These are phyloP conservation scores for Odontocolon sp. DNA, from an alignment of 2,888 invertebrate species.

Conservation along the genomic window DNA sequence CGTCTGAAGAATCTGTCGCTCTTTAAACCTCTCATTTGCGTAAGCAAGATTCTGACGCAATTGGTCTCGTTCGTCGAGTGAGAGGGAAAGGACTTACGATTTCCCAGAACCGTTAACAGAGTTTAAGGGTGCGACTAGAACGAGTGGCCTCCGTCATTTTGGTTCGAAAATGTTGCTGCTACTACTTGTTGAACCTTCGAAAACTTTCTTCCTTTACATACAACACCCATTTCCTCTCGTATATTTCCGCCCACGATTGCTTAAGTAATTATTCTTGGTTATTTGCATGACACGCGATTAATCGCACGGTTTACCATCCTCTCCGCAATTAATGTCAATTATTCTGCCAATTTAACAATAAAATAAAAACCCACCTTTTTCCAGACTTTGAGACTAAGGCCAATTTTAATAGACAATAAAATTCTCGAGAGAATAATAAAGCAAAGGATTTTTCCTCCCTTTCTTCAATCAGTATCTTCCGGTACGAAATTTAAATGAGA, in stretches of 20 bases:
- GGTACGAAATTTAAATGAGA: not conserved
- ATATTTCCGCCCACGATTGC: not conserved
- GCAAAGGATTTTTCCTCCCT: too few species aligned
- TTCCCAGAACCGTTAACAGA: conserved; percentile 14
- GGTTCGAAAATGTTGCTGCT: not conserved
- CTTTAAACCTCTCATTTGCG: conserved; percentile 26
- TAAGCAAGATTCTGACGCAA: conserved; percentile 12
- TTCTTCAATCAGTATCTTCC: not conserved
- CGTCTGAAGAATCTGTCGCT: conserved; percentile 15
- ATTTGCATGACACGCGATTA: conserved; percentile 10
- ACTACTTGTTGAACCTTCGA: not conserved
- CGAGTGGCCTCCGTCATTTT: not conserved
- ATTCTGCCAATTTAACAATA: too few species aligned
- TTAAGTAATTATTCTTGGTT: not conserved
- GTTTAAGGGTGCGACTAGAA: not conserved
- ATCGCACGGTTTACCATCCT: not conserved
- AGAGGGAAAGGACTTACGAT: conserved; percentile 20
- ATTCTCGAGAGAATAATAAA: too few species aligned
- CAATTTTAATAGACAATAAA: too few species aligned
- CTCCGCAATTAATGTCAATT: not conserved
- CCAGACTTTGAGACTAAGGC: too few species aligned
- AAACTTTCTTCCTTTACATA: not conserved
- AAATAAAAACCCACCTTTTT: too few species aligned
- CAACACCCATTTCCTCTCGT: not conserved
- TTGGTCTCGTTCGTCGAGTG: conserved; percentile 7